phyloP scores from a whole-genome alignment of 2,888 invertebrate genomes.

The Cephalotes varians region DNA sequence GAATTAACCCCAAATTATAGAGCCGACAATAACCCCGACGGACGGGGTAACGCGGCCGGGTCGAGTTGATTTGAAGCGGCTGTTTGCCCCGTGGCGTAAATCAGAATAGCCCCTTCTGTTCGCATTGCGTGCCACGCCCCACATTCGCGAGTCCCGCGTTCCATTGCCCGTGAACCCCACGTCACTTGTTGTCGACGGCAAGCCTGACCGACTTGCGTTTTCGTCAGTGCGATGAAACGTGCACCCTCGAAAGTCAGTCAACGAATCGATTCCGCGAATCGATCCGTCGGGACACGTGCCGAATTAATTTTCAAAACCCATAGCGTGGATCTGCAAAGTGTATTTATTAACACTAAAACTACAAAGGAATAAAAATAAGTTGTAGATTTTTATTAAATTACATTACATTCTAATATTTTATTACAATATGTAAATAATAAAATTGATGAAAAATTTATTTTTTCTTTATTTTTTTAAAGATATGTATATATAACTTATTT shows the following conservation, averaged over 20 bases:
- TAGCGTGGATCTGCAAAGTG: too few relatives aligned
- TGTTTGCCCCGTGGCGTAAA: constrained; percentile 81
- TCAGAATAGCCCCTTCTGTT: constrained; percentile 77
- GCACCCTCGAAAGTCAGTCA: neutral
- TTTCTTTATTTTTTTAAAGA: too few relatives aligned
- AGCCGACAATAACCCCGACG: constrained; percentile 82
- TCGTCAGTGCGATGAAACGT: neutral
- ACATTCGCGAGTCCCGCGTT: constrained; percentile 53
- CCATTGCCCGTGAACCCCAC: neutral
- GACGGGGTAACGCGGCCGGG: neutral
- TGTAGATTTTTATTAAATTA: too few relatives aligned
- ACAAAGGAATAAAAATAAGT: too few relatives aligned
- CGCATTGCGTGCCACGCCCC: constrained; percentile 77
- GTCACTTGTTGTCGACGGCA: constrained; percentile 7
- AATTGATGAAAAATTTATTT: too few relatives aligned
- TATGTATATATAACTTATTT: too few relatives aligned
- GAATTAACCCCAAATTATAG: constrained; percentile 85
- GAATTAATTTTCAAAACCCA: neutral
- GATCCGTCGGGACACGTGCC: neutral
- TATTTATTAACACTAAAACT: too few relatives aligned
- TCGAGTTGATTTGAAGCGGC: constrained; percentile 59
- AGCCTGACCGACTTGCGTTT: neutral
- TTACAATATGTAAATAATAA: too few relatives aligned
- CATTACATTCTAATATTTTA: too few relatives aligned
- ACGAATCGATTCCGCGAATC: constrained; percentile 1